Base-by-base conservation (phyloP, 2,113 vertebrate species). In the Mohoua ochrocephala region DNA sequence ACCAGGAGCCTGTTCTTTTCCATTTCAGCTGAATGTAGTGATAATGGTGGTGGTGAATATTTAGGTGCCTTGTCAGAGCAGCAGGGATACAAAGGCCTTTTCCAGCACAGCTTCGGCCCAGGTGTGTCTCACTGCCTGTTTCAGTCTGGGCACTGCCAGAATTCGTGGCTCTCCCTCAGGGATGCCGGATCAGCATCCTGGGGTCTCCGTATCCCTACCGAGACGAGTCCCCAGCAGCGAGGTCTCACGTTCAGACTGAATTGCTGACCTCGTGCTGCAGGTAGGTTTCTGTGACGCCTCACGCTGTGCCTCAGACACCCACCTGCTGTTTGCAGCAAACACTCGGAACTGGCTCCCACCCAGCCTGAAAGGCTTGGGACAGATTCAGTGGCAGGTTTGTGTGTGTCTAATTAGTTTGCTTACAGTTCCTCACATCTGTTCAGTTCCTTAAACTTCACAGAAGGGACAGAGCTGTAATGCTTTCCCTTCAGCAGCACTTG, bases 361-460 rank as follows among this genome's bases (percentile, higher is more conserved):
- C 89, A 92, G 91, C 91, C 91, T 42, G 44, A 90, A 91, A 95
- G 91, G 85, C 90, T 92, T 20, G 93, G 93, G 93, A 90, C 67
- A n/a, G 56, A 80, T 86, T 94, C 49, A 35, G 79, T 68, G 84
- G 87, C 95, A 92, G 94, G 90, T 93, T 26, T 95, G 74, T 80
- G 90, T 96, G 87, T 65, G 74, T 94, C 79, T 94, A 59, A 91
- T 96, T 79, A 91, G 92, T 87, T 95, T 92, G 74, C 87, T 89
- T 91, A 86, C 84, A 92, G 93, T 79, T 93, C 84, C 39, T 88
- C 95, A 93, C 95, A 94, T 93, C 92, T 96, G 86, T 87, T 96
- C 83, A 8, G 80, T 74, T 95, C 91, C 89, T 92, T 79, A 89
- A 95, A 93, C 92, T 90, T 93, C 93, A 80, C 90, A 83, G 93